Conservation (phyloP, 2,888 invertebrate species). For the Teleogryllus oceanicus region DNA sequence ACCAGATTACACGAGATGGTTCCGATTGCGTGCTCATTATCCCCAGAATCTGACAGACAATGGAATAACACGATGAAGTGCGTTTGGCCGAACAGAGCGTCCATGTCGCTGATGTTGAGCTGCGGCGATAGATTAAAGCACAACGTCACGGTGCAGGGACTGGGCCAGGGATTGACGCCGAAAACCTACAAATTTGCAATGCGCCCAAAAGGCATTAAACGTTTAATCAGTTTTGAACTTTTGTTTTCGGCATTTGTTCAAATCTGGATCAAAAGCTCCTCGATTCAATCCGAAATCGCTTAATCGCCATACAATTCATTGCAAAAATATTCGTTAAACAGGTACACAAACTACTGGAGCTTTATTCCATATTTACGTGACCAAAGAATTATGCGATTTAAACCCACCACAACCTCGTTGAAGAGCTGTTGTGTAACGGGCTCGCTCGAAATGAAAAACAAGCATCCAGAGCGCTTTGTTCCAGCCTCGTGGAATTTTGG, state of each 20-base stretch:
- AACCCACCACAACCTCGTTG: background rate
- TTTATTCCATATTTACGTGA: background rate
- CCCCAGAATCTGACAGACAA: background rate
- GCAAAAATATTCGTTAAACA: slow-evolving; percentile 10
- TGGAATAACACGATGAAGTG: slow-evolving; percentile 6
- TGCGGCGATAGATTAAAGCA: background rate
- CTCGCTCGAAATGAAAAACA: background rate
- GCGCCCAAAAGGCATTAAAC: slow-evolving; percentile 1
- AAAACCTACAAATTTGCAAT: slow-evolving; percentile 9
- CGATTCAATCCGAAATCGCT: background rate
- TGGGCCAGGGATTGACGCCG: background rate
- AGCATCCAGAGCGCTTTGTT: background rate
- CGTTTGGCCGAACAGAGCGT: background rate
- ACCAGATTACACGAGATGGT: background rate
- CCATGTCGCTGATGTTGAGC: background rate
- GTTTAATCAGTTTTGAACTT: slow-evolving; percentile 7
- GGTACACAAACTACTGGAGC: background rate
- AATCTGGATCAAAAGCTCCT: background rate
- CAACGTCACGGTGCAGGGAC: background rate
- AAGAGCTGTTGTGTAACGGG: background rate
- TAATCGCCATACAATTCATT: background rate
- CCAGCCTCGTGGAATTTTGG: no score
- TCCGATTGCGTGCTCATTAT: slow-evolving; percentile 1
- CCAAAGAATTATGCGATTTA: background rate
- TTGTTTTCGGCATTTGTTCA: slow-evolving; percentile 7